Base-by-base conservation (phyloP, 2,113 vertebrate species). In the Atlantisia rogersi region DNA sequence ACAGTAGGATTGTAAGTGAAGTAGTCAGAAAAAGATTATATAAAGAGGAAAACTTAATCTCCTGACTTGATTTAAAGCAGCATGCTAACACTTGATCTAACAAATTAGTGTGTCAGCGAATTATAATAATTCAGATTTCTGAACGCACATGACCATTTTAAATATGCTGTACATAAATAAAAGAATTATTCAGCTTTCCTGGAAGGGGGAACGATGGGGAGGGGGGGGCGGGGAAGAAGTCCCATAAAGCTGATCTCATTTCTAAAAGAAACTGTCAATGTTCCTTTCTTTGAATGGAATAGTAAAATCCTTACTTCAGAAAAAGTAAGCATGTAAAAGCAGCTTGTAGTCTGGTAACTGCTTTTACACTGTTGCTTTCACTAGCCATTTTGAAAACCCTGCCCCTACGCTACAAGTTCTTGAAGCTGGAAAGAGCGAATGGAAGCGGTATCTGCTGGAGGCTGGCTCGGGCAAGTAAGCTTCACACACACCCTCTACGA, bases 151-250 rank as follows among this genome's bases (percentile, higher is more conserved):
- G 1, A 79, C 76, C 37, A 52, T 26, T 26, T 29, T 35, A 46
- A 37, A 52, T 7, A 44, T 0, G 4, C 10, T 35, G 10, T 25
- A 86, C 92, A 93, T 32, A 82, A 71, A 48, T 18, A 56, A 63
- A 56, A 78, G 10, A 50, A 52, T 53, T 46, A 60, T 9, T 9
- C 5, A 85, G 17, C 16, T 76, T 69, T 58, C 24, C 18, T 40
- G 50, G 25, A 14, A 14, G 17, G 3, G 7, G 1, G 3, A 7
- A 35, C 35, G 35, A 18, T 5, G 17, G 44, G 7, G 11, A 5
- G 52, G 26, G 8, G 18, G 26, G 14, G 31, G 1, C 2, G 7
- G 37, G 12, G 50, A 17, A 6, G 7, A 21, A 12, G 9, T 19
- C 29, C 7, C 50, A 75, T n/a, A 35, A 67, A 91, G 44, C 52